Evolutionary conservation across 2,113 vertebrate species (phyloP), one percentile per base, ranked within the genome.

Genomic region (Saccopteryx leptura): DNA sequence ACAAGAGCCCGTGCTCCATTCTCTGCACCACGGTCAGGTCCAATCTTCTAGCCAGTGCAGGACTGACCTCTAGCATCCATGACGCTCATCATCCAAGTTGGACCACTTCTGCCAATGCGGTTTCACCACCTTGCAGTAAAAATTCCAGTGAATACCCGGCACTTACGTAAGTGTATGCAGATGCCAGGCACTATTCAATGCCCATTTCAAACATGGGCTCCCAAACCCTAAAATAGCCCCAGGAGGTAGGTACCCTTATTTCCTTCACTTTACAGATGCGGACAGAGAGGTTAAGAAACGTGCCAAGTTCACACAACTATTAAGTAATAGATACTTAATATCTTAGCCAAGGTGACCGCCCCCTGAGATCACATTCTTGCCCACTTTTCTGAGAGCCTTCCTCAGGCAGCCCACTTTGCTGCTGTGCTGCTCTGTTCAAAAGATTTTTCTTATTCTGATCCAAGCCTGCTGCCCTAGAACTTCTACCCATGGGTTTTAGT

Each of bases 201-300:
- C 39, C 69, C 28, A 60, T 50, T 39, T 2, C 14, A 63, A 65
- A 74, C 14, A 60, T 14, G 11, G 83, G 68, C 52, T 50, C 60
- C 4, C 33, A 74, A 74, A 50, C 60, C 71, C 21, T 48, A 61
- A n/a, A 12, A 46, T 21, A 23, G 31, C 14, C n/a, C 66, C 15
- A 9, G n/a, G 50, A 72, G 11, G 28, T 46, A 39, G 26, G 26
- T 71, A 14, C 71, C 46, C 13, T 52, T 5, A n/a, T 68, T 68
- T 91, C 18, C 60, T 85, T 81, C 23, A 63, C 63, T 91, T 79
- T 82, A 84, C 23, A 58, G 85, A 61, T 23, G n/a, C 65, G 54
- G 18, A 78, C 75, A 71, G 60, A 88, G 31, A 33, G 60, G 52
- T 33, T 71, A 78, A 66, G 23, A 48, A 71, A 93, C 39, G 46